Evolutionary conservation across 37 sponge, comb jelly and placozoan genomes (phyloP).

Genomic region (Corticium candelabrum): DNA sequence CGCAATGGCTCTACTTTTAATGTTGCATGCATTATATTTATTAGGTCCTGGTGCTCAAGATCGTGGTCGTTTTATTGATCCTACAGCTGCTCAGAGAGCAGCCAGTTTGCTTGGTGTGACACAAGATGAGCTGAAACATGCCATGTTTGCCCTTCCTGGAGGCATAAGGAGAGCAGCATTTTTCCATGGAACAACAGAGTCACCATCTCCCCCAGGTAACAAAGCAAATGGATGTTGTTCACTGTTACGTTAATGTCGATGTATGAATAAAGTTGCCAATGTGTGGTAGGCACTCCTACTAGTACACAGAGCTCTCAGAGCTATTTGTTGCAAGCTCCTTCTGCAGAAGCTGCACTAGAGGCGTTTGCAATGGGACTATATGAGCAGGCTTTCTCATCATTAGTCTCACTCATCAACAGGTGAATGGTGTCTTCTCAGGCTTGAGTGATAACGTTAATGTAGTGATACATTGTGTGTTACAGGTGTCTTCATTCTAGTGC

Average conservation of each 20-base stretch:
- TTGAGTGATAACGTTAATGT: background rate
- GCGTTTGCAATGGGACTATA: conserved; percentile 92
- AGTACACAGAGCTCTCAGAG: background rate
- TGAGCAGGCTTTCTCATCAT: conserved; percentile 84
- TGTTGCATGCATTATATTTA: background rate
- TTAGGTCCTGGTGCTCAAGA: background rate
- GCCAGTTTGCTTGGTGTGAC: conserved; percentile 80
- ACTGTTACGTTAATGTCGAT: no score
- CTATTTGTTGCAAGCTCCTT: background rate
- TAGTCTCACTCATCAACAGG: conserved; percentile 88
- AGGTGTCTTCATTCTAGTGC: conserved; percentile 32
- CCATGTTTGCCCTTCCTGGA: conserved; percentile 75
- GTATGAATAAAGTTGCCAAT: no score
- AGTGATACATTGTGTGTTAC: background rate
- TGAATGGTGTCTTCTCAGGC: background rate
- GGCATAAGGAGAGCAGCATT: conserved; percentile 15
- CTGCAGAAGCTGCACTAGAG: conserved; percentile 34
- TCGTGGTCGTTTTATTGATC: conserved; percentile 75
- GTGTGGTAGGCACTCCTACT: background rate
- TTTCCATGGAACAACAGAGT: background rate
- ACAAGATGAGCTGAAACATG: conserved; percentile 74
- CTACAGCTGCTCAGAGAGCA: conserved; percentile 92
- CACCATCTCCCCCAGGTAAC: background rate
- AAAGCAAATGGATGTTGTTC: no score
- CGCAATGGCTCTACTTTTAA: background rate